Evolutionary conservation across 2,113 vertebrate species (phyloP).

Genomic region (Callionymus lyra): DNA sequence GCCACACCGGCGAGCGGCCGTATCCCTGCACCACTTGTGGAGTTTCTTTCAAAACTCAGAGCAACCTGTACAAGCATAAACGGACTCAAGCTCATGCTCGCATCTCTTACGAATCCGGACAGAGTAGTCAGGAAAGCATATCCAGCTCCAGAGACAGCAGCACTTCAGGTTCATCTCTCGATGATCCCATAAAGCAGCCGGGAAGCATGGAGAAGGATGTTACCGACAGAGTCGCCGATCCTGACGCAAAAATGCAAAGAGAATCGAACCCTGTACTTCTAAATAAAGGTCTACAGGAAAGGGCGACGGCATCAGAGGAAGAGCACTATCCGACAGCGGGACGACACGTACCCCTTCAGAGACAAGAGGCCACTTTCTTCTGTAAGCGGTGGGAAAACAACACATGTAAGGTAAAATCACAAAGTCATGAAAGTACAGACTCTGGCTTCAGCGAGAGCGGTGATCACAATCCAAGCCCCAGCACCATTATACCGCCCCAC

Average conservation of each 20-base stretch:
- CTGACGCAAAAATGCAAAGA: constrained; percentile 18
- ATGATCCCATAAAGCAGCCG: constrained; percentile 29
- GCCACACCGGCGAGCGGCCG: constrained; percentile 91
- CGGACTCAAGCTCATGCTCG: constrained; percentile 86
- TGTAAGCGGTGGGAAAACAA: constrained; percentile 74
- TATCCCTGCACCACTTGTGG: constrained; percentile 85
- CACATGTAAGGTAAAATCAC: constrained; percentile 67
- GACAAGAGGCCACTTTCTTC: constrained; percentile 70
- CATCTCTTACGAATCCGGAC: constrained; percentile 70
- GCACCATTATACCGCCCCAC: constrained; percentile 60
- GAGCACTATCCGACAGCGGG: constrained; percentile 27
- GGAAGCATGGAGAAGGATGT: constrained; percentile 29
- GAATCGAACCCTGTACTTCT: constrained; percentile 17
- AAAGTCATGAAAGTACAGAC: constrained; percentile 90
- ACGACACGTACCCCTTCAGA: constrained; percentile 67
- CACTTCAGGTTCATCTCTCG: constrained; percentile 38
- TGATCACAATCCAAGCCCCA: constrained; percentile 74
- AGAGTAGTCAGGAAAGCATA: constrained; percentile 55
- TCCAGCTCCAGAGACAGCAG: constrained; percentile 51
- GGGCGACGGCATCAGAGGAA: constrained; percentile 22
- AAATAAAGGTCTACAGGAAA: constrained; percentile 3
- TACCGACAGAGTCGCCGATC: not conserved
- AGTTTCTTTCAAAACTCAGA: constrained; percentile 95
- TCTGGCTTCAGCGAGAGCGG: constrained; percentile 88
- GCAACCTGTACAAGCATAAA: constrained; percentile 93